Evolutionary conservation across 2,113 vertebrate species (phyloP).

Genomic region (Microcebus griseorufus): DNA sequence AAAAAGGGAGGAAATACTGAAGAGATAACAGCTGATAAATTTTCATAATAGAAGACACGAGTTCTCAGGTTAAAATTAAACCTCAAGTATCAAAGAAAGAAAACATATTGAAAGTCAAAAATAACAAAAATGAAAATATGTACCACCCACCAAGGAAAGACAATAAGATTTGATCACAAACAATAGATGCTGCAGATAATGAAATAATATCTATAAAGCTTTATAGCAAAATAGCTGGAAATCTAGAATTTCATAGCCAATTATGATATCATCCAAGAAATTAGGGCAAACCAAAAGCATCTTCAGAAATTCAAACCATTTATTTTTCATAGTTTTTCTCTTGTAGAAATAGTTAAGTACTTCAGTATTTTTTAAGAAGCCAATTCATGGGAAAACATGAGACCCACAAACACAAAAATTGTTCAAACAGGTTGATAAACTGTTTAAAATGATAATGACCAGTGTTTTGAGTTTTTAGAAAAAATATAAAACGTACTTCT

Average conservation of each 20-base stretch:
- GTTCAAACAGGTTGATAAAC: not conserved
- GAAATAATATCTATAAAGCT: not conserved
- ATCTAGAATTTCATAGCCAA: slow-evolving; percentile 11
- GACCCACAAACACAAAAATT: not conserved
- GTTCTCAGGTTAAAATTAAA: not conserved
- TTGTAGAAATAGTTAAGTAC: not conserved
- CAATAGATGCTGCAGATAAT: not conserved
- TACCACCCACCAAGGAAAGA: not conserved
- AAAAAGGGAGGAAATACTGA: not conserved
- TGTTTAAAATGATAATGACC: not conserved
- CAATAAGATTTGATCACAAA: not conserved
- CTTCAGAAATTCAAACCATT: not conserved
- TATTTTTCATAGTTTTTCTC: not conserved
- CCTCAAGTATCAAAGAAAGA: not conserved
- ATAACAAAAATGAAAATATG: not conserved
- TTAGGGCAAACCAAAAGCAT: not conserved
- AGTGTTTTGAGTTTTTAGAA: not conserved
- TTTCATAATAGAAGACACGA: not conserved
- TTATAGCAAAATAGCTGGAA: not conserved
- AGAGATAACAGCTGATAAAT: not conserved
- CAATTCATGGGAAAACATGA: not conserved
- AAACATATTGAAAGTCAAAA: not conserved
- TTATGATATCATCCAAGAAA: not conserved
- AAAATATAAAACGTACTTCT: not conserved
- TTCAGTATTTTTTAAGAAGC: not conserved